Percentiles rank a stretch among this genome's conserved stretches.
Conservation (phyloP, 2,888 invertebrate genomes). For the Dyspetes luteomarginatus region DNA sequence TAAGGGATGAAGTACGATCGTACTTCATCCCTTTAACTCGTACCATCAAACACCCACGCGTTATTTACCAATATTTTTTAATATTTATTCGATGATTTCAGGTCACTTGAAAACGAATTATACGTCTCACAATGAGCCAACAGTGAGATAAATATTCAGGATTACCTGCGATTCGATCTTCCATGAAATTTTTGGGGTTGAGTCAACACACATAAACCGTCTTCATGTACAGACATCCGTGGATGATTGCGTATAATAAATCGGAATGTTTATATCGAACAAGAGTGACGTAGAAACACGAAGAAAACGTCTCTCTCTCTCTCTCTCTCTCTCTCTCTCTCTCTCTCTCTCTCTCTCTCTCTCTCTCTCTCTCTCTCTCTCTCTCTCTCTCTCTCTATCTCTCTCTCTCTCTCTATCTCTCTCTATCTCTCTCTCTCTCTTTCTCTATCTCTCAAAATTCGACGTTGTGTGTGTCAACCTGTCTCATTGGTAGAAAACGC, state of each 20-base stretch:
- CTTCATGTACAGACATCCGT: conserved; percentile 24
- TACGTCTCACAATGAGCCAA: no score
- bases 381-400: no score
- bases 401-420: no score
- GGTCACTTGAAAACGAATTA: no score
- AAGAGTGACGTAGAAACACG: conserved; percentile 31
- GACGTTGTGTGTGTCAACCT: conserved; percentile 55
- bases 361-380: no score
- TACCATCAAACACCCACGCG: not conserved
- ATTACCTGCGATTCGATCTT: conserved; percentile 62
- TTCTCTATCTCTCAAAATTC: conserved; percentile 7
- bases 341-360: no score
- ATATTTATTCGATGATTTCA: no score
- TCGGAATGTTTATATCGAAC: conserved; percentile 8
- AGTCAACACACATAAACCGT: not conserved
- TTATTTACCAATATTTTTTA: not conserved
- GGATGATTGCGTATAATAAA: not conserved
- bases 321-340: no score
- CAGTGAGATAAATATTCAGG: conserved; percentile 36
- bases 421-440: conserved; percentile 16
- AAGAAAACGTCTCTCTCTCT: conserved; percentile 29
- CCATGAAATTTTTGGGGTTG: conserved; percentile 30
- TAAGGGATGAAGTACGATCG: no score
- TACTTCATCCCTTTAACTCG: not conserved
- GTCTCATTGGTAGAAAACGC: conserved; percentile 57